These are phyloP conservation scores for Listrodromus nycthemerus DNA, from an alignment of 2,888 invertebrate species.

Conservation along the genomic window DNA sequence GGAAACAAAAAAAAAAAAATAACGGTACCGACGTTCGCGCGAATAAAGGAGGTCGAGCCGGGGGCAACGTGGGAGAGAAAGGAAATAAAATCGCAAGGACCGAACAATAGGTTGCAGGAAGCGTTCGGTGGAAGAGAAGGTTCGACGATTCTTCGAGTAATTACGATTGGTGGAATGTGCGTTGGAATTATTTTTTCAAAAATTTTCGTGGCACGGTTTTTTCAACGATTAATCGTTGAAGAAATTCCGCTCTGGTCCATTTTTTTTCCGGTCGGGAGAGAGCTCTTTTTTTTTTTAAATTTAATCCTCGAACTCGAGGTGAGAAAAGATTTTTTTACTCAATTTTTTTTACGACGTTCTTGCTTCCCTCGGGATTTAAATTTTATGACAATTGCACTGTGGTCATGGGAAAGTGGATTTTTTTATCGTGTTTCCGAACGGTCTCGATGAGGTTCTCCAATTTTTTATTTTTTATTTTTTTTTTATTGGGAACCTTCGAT, in stretches of 20 bases:
- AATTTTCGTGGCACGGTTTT: not conserved
- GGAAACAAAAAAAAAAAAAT: not conserved
- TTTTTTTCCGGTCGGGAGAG: too few relatives aligned
- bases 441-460: too few relatives aligned
- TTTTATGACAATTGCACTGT: not conserved
- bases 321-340: not conserved
- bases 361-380: not conserved
- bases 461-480: too few relatives aligned
- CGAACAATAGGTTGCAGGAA: too few relatives aligned
- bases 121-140: not conserved
- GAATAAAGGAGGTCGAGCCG: slow-evolving; percentile 1
- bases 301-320: not conserved
- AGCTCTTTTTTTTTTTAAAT: not conserved
- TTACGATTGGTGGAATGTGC: not conserved
- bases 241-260: not conserved
- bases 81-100: slow-evolving; percentile 1
- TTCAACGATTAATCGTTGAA: not conserved
- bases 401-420: too few relatives aligned
- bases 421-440: too few relatives aligned
- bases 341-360: not conserved
- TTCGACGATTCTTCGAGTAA: not conserved
- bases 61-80: not conserved
- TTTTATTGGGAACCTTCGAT: too few relatives aligned
- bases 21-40: not conserved
- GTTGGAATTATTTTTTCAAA: not conserved